Base-by-base conservation (phyloP, 1,140 invertebrate species). In the Sitophilus oryzae region DNA sequence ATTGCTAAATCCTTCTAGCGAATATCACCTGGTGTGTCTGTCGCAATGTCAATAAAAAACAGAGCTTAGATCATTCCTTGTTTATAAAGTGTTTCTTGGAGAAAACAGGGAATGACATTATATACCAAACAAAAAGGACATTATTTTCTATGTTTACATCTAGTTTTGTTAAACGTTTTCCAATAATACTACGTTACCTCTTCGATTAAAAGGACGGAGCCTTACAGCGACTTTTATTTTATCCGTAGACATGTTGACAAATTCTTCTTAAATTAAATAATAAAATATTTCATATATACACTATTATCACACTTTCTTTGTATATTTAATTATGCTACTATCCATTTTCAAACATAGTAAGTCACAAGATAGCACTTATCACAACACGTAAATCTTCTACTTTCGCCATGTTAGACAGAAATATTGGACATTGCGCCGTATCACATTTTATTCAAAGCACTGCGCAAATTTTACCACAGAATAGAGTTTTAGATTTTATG, bases 141-240 rank as follows among this genome's bases (percentile, higher is more conserved):
- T 43, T 43, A 52, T 52, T 52, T 48, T 48, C 38, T 21, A 36
- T 21, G 8, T 37, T 38, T n/a, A n/a, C n/a, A n/a, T n/a, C n/a
- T 15, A 4, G 2, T 38, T 8, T 14, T 9, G 22, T 19, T 52
- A 42, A 16, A 21, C 19, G 11, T n/a, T 6, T 34, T 48, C 16
- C 36, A 48, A 15, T 48, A 18, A 37, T 15, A 8, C 46, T 35
- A 30, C 25, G 47, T 51, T 81, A 95, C 93, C 93, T 86, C 93
- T 81, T 65, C 91, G 84, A 81, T 93, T 96, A 76, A 96, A 91
- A 70, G 93, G 93, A 74, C 93, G 84, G 70, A 97, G 91, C 73
- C 93, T 82, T 64, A 97, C 91, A 65, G 92, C 93, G 62, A 97
- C 93, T 82, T 93, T 93, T 70, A 97, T 93, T 83, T 96, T 96